Percentiles rank a stretch among this genome's conserved stretches.
phyloP scores from a whole-genome alignment of 2,888 invertebrate genomes.

The Phasia obesa region DNA sequence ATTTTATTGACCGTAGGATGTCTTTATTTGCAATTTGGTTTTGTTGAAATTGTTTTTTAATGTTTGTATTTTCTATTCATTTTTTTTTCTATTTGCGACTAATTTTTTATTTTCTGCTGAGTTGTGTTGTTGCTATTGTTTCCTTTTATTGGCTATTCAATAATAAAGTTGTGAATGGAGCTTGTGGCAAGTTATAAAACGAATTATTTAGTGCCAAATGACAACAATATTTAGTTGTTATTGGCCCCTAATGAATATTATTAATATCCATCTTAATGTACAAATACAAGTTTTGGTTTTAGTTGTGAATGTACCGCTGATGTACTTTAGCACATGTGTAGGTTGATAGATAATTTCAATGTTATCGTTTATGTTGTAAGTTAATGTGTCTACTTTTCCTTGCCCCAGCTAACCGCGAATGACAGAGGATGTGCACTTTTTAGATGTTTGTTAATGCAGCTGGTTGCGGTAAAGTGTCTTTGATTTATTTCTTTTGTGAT shows the following conservation, averaged over 20 bases:
- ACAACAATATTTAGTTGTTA: slow-evolving; percentile 61
- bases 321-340: slow-evolving; percentile 43
- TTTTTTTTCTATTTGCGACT: slow-evolving; percentile 10
- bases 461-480: slow-evolving; percentile 45
- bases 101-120: slow-evolving; percentile 11
- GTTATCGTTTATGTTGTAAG: slow-evolving; percentile 48
- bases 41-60: neutral
- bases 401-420: slow-evolving; percentile 2
- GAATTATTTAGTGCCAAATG: slow-evolving; percentile 63
- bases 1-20: slow-evolving; percentile 23
- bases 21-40: slow-evolving; percentile 26
- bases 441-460: slow-evolving; percentile 10
- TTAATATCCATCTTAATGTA: slow-evolving; percentile 42
- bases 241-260: slow-evolving; percentile 59
- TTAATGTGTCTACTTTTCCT: slow-evolving; percentile 34
- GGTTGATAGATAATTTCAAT: slow-evolving; percentile 48
- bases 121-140: slow-evolving; percentile 14
- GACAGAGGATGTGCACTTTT: neutral
- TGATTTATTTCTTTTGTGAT: slow-evolving; percentile 46
- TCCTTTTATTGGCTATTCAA: neutral
- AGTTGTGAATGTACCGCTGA: neutral
- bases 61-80: neutral
- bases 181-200: slow-evolving; percentile 47
- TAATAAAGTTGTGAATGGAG: slow-evolving; percentile 25
- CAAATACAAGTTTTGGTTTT: slow-evolving; percentile 28